These are phyloP conservation scores for Dallia pectoralis DNA, from an alignment of 2,797 vertebrate genomes.

Conservation along the genomic window DNA sequence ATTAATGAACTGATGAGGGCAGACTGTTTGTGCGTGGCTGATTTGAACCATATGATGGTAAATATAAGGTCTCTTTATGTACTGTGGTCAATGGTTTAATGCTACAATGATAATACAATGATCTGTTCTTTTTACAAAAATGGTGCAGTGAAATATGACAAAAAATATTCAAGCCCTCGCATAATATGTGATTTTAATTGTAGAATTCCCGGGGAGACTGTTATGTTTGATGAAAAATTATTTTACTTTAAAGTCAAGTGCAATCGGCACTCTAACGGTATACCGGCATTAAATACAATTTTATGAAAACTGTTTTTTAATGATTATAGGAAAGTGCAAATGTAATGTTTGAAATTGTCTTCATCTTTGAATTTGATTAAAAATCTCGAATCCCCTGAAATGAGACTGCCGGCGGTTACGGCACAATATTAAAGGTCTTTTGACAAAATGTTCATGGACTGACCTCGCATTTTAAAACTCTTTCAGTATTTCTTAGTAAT, in stretches of 20 bases:
- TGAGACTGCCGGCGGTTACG: neutral
- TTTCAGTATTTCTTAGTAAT: neutral
- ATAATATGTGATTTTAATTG: too few relatives aligned
- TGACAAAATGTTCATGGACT: neutral
- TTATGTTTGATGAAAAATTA: neutral
- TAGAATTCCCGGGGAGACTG: neutral
- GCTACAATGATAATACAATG: too few relatives aligned
- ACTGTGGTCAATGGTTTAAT: too few relatives aligned
- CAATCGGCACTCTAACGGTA: neutral
- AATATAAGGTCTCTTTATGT: too few relatives aligned
- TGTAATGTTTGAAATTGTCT: neutral
- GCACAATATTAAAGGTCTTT: neutral
- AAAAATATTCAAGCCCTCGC: too few relatives aligned
- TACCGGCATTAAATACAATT: neutral
- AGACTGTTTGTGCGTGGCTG: slow-evolving; percentile 1
- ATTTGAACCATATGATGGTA: too few relatives aligned
- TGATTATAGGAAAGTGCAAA: neutral
- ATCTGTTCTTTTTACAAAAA: too few relatives aligned
- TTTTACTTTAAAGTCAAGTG: neutral
- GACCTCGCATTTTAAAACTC: neutral
- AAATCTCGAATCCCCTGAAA: neutral
- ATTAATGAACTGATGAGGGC: slow-evolving; percentile 32
- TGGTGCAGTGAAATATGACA: too few relatives aligned
- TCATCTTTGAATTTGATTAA: too few relatives aligned
- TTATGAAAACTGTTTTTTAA: neutral